Conservation (phyloP, 2,113 vertebrate genomes). For the Cepphus grylle region DNA sequence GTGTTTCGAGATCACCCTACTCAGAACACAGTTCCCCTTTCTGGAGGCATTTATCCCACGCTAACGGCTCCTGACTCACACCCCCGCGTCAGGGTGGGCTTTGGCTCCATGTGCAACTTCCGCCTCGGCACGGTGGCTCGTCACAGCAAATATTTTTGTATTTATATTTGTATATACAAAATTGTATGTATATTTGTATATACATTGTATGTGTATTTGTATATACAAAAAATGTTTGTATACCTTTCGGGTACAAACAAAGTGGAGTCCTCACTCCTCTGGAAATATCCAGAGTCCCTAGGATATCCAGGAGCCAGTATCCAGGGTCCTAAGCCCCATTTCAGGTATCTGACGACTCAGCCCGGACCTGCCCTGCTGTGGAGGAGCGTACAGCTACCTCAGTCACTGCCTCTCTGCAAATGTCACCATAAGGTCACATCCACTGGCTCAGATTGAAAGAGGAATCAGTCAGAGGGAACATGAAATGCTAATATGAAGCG, state of each 20-base stretch:
- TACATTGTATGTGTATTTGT: too few relatives aligned
- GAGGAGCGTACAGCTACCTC: background rate
- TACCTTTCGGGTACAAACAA: background rate
- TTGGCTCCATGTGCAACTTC: background rate
- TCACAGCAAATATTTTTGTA: background rate
- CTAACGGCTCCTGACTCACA: background rate
- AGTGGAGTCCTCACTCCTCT: background rate
- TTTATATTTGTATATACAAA: too few relatives aligned
- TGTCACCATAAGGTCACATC: slow-evolving; percentile 65
- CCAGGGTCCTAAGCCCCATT: background rate
- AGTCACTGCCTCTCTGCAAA: slow-evolving; percentile 47
- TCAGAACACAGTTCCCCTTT: background rate
- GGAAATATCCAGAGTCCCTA: background rate
- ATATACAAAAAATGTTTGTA: background rate
- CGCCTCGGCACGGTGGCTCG: background rate
- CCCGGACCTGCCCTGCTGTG: background rate
- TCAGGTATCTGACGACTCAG: background rate
- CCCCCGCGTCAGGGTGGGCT: accelerated
- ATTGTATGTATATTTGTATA: too few relatives aligned
- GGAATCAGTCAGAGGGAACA: slow-evolving; percentile 15
- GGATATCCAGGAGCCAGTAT: background rate
- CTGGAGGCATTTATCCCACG: background rate
- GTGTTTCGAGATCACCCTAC: background rate
- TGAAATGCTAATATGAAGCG: slow-evolving; percentile 17
- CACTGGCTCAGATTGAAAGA: slow-evolving; percentile 27